Evolutionary conservation across 2,888 invertebrate species (phyloP).

Genomic region (Nebria brevicollis): DNA sequence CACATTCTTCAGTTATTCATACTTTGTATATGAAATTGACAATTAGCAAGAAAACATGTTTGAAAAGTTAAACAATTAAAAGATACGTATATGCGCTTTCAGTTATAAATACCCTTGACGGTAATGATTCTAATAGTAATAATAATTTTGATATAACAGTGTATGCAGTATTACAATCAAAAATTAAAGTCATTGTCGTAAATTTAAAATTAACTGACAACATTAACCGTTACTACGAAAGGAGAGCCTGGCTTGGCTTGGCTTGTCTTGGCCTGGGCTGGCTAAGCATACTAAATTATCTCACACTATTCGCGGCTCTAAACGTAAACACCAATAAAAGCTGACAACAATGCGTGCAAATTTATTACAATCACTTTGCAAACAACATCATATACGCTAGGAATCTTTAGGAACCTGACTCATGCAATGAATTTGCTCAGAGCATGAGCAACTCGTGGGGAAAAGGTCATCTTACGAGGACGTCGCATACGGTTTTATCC

Average conservation of each 20-base stretch:
- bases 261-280: neutral
- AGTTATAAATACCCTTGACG: neutral
- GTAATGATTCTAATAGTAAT: neutral
- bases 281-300: conserved; percentile 29
- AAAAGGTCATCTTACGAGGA: too few relatives aligned
- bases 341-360: conserved; percentile 46
- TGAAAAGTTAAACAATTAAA: too few relatives aligned
- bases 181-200: conserved; percentile 34
- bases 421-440: neutral
- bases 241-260: conserved; percentile 2
- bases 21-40: too few relatives aligned
- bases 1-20: too few relatives aligned
- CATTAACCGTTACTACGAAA: conserved; percentile 36
- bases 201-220: conserved; percentile 43
- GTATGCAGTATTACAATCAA: conserved; percentile 25
- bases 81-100: neutral
- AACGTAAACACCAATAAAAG: conserved; percentile 37
- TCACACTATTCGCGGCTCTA: conserved; percentile 32
- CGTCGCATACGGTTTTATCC: neutral
- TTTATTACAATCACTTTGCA: conserved; percentile 43
- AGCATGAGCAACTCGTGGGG: too few relatives aligned
- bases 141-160: conserved; percentile 15
- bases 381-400: conserved; percentile 21
- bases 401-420: neutral
- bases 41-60: too few relatives aligned